phyloP scores from a whole-genome alignment of 2,113 vertebrate genomes.

The Platichthys flesus region DNA sequence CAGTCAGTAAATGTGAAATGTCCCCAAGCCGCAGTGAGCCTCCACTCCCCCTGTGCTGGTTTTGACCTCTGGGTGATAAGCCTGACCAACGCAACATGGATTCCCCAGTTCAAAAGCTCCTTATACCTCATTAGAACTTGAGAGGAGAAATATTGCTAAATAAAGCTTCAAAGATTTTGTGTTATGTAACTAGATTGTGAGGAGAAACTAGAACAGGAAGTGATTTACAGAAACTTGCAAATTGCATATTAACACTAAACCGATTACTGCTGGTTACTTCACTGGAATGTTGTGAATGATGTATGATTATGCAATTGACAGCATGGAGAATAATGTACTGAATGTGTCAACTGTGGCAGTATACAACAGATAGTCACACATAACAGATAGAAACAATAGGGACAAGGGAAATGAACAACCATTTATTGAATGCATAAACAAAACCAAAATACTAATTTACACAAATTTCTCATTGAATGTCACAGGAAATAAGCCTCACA shows the following conservation, averaged over 20 bases:
- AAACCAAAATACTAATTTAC: not conserved
- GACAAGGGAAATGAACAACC: not conserved
- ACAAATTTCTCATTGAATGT: not conserved
- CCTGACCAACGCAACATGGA: not conserved
- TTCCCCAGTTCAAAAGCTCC: conserved; percentile 22
- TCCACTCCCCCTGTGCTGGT: not conserved
- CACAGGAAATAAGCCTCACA: not conserved
- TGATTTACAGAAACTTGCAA: not conserved
- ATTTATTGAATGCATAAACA: conserved; percentile 18
- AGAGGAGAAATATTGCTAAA: conserved; percentile 29
- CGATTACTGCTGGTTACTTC: not conserved
- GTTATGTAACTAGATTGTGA: conserved; percentile 51
- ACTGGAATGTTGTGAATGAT: conserved; percentile 1
- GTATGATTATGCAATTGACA: not conserved
- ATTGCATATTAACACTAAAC: too few species aligned
- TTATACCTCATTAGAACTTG: conserved; percentile 17
- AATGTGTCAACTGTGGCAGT: too few species aligned
- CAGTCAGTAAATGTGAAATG: not conserved
- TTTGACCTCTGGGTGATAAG: not conserved
- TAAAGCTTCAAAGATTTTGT: conserved; percentile 20
- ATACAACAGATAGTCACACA: not conserved
- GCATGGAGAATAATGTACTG: not conserved
- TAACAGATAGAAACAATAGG: not conserved
- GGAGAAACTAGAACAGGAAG: conserved; percentile 1
- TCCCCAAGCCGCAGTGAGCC: not conserved